Percentiles rank a stretch among this genome's conserved stretches.
These are phyloP conservation scores for Polypedilum vanderplanki DNA, from an alignment of 1,140 invertebrate species.

Conservation along the genomic window DNA sequence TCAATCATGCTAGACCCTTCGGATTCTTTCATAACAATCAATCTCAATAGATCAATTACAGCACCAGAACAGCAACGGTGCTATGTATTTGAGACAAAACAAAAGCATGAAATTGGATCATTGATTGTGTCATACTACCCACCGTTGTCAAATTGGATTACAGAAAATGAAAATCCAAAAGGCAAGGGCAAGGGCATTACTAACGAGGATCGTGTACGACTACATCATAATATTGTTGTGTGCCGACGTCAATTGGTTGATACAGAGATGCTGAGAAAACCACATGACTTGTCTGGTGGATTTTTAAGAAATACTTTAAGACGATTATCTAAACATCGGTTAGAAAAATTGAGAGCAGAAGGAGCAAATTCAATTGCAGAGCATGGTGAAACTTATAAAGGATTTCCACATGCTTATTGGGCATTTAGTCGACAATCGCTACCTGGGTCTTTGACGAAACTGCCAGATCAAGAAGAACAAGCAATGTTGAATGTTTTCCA, in stretches of 20 bases:
- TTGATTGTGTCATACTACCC: constrained; percentile 88
- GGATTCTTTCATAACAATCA: constrained; percentile 86
- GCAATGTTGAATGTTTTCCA: constrained; percentile 73
- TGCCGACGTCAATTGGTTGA: constrained; percentile 76
- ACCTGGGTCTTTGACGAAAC: constrained; percentile 70
- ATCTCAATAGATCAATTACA: constrained; percentile 46
- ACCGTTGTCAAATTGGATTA: constrained; percentile 74
- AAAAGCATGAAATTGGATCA: constrained; percentile 86
- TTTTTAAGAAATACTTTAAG: constrained; percentile 83
- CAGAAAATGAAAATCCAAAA: constrained; percentile 67
- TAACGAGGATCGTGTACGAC: constrained; percentile 71
- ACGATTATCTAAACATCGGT: constrained; percentile 75
- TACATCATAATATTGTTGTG: constrained; percentile 74
- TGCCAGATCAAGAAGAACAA: constrained; percentile 82
- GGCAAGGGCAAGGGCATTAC: constrained; percentile 55
- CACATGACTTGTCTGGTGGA: constrained; percentile 65
- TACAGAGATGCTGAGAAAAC: constrained; percentile 70
- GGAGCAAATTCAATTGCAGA: constrained; percentile 57
- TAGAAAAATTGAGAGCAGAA: constrained; percentile 78
- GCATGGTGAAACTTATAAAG: constrained; percentile 77
- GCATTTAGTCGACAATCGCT: constrained; percentile 75
- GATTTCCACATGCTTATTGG: constrained; percentile 82
- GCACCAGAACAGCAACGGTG: constrained; percentile 63
- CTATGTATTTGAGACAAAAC: constrained; percentile 86
- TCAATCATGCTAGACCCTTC: constrained; percentile 86